A percentile compares a stretch with the other conserved stretches of the same genome.
phyloP scores from a whole-genome alignment of 2,888 invertebrate species.

The Eristalinus sepulchralis region DNA sequence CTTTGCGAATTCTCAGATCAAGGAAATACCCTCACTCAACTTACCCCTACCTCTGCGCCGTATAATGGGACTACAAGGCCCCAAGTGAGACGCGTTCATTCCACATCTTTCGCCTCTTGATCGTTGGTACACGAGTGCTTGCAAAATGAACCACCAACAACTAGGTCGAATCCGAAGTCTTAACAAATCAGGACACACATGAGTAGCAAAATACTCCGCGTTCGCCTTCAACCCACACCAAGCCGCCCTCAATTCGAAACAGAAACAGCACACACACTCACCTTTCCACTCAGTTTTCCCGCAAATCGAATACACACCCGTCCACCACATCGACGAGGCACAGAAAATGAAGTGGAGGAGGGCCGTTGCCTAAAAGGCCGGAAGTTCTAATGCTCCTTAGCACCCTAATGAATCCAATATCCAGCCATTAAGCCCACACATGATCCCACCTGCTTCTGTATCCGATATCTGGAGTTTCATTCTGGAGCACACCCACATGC shows the following conservation, averaged over 20 bases:
- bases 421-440: conserved; percentile 38
- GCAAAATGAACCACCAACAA: neutral
- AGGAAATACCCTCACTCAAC: too few species aligned
- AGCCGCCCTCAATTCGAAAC: neutral
- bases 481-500: neutral
- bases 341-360: neutral
- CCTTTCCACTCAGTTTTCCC: neutral
- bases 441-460: conserved; percentile 40
- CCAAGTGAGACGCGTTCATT: too few species aligned
- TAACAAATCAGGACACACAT: neutral
- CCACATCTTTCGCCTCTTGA: too few species aligned
- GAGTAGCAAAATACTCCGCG: neutral
- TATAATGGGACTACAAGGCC: too few species aligned
- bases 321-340: too few species aligned
- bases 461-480: conserved; percentile 32
- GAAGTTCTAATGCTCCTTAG: conserved; percentile 52
- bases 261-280: neutral
- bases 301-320: too few species aligned
- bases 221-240: neutral
- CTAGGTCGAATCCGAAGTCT: neutral
- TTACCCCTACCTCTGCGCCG: too few species aligned
- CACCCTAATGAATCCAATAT: conserved; percentile 61
- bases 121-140: too few species aligned
- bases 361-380: neutral
- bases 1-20: too few species aligned